Percentiles rank a stretch among this genome's conserved stretches.
phyloP scores from a whole-genome alignment of 2,797 vertebrate genomes.

The Notoglanidium macrostoma region DNA sequence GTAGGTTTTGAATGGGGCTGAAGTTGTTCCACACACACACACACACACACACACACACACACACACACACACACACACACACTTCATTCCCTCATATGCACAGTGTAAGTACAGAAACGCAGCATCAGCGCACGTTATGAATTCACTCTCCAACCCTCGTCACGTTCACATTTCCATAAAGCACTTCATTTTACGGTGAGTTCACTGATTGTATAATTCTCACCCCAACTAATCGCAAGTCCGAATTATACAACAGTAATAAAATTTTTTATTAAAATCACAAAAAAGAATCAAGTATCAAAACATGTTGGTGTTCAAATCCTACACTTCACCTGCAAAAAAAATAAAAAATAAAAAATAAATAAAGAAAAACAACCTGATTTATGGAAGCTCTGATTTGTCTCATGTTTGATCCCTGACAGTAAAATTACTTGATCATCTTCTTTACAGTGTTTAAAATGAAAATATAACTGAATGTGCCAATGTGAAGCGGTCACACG shows the following conservation, averaged over 20 bases:
- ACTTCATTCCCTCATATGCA: background rate
- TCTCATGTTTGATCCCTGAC: slow-evolving; percentile 38
- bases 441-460: background rate
- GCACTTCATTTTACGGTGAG: no score
- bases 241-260: background rate
- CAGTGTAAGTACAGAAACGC: slow-evolving; percentile 2
- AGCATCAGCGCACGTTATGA: background rate
- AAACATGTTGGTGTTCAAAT: background rate
- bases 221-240: no score
- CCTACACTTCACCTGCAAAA: background rate
- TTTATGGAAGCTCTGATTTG: background rate
- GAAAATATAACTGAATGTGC: slow-evolving; percentile 2
- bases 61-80: slow-evolving; percentile 8
- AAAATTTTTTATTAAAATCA: background rate
- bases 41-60: background rate
- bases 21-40: background rate
- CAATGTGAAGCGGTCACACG: background rate
- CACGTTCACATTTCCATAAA: no score
- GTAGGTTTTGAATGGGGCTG: background rate
- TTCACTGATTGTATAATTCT: no score
- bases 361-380: background rate
- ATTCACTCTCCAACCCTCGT: slow-evolving; percentile 20
- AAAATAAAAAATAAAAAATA: background rate
- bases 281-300: background rate
- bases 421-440: background rate